phyloP scores from a whole-genome alignment of 2,888 invertebrate genomes.

The Leuctra nigra region DNA sequence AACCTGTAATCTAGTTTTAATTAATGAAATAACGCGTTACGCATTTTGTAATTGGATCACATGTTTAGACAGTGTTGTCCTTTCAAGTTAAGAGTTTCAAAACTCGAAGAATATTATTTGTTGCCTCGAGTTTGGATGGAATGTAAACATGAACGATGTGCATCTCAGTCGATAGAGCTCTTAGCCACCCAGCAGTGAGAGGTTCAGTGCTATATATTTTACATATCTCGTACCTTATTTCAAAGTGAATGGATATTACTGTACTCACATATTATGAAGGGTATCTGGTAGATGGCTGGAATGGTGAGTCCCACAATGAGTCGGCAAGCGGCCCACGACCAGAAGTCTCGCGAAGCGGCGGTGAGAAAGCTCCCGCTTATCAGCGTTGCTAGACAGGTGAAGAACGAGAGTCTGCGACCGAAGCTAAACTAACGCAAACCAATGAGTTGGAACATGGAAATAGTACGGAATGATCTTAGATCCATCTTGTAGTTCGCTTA shows the following conservation, averaged over 20 bases:
- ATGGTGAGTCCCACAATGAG: conserved; percentile 83
- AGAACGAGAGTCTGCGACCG: conserved; percentile 79
- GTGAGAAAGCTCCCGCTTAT: conserved; percentile 73
- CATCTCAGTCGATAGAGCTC: no score
- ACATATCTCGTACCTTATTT: no score
- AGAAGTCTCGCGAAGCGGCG: conserved; percentile 69
- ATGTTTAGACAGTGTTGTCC: no score
- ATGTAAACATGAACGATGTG: no score
- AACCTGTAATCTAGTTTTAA: no score
- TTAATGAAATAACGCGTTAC: no score
- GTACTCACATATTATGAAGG: conserved; percentile 88
- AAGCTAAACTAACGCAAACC: conserved; percentile 34
- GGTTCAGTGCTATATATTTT: no score
- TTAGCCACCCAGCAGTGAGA: no score
- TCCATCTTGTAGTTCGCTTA: conserved; percentile 31
- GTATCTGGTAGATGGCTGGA: conserved; percentile 90
- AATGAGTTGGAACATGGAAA: background rate
- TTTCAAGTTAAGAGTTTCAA: no score
- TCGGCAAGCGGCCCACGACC: conserved; percentile 76
- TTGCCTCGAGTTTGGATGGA: background rate
- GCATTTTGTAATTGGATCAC: no score
- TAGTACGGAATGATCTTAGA: background rate
- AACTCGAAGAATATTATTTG: no score
- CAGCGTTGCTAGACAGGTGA: conserved; percentile 74
- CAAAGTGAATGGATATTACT: no score